Evolutionary conservation across 2,797 vertebrate genomes (phyloP).

Genomic region (Artibeus jamaicensis): DNA sequence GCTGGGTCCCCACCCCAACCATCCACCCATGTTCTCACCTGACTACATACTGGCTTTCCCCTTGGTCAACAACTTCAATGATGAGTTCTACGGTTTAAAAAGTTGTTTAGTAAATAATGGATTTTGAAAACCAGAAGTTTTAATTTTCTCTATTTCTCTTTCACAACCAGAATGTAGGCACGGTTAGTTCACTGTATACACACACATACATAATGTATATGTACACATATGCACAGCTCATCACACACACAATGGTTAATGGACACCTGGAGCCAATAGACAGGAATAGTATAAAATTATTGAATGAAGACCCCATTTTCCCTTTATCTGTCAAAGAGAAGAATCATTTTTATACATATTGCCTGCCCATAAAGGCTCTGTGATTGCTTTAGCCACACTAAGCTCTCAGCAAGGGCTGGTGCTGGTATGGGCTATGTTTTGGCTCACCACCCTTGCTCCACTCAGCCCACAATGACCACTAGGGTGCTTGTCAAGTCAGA

Average conservation of each 20-base stretch:
- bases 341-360: not conserved
- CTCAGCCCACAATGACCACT: not conserved
- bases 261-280: not conserved
- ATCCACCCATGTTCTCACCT: not conserved
- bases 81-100: not conserved
- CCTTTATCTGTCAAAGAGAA: not conserved
- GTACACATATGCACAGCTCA: not conserved
- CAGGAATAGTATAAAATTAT: not conserved
- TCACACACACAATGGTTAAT: not conserved
- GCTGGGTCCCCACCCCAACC: not conserved
- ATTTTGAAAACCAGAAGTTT: not conserved
- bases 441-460: not conserved
- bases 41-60: not conserved
- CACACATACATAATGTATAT: not conserved
- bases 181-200: not conserved
- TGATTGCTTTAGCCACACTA: not conserved
- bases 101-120: not conserved
- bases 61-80: not conserved
- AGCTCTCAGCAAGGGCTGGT: not conserved
- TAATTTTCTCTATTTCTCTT: constrained; percentile 8
- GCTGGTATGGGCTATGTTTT: rapidly evolving
- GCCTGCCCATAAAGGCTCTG: not conserved
- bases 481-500: not conserved
- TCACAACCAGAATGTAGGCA: not conserved
- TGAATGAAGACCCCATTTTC: not conserved